Evolutionary conservation across 2,888 invertebrate species (phyloP).

Genomic region (Ochropacha duplaris): DNA sequence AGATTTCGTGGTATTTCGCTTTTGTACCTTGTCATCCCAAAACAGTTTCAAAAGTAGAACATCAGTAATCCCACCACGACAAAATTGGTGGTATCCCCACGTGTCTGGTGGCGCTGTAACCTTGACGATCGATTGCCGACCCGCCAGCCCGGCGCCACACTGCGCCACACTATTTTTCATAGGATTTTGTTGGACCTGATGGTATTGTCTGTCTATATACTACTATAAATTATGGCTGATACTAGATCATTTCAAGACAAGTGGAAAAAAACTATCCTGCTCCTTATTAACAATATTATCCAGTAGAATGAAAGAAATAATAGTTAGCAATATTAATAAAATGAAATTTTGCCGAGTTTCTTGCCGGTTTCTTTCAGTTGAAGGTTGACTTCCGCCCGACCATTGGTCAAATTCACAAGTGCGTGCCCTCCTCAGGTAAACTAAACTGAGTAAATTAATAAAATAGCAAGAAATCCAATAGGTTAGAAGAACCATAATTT

Average conservation of each 20-base stretch:
- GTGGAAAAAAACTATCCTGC: not conserved
- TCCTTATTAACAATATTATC: too few species aligned
- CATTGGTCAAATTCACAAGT: too few species aligned
- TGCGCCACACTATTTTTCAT: constrained; percentile 57
- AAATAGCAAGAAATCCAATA: too few species aligned
- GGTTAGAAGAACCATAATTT: too few species aligned
- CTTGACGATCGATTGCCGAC: constrained; percentile 76
- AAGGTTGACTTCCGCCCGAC: too few species aligned
- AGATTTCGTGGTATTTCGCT: too few species aligned
- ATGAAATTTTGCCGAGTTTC: too few species aligned
- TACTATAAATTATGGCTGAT: not conserved
- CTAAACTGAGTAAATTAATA: too few species aligned
- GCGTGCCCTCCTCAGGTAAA: too few species aligned
- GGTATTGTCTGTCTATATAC: constrained; percentile 14
- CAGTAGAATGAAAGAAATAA: too few species aligned
- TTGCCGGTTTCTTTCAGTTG: too few species aligned
- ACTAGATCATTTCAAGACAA: not conserved
- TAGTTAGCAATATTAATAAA: too few species aligned
- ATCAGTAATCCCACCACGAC: constrained; percentile 10
- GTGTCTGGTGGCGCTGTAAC: constrained; percentile 55
- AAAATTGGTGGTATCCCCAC: constrained; percentile 32
- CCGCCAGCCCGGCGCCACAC: constrained; percentile 50
- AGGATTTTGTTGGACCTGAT: constrained; percentile 38
- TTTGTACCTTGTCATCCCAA: not conserved
- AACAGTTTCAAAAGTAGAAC: not conserved